Evolutionary conservation across 2,888 invertebrate genomes (phyloP).

Genomic region (Watsonalla cultraria): DNA sequence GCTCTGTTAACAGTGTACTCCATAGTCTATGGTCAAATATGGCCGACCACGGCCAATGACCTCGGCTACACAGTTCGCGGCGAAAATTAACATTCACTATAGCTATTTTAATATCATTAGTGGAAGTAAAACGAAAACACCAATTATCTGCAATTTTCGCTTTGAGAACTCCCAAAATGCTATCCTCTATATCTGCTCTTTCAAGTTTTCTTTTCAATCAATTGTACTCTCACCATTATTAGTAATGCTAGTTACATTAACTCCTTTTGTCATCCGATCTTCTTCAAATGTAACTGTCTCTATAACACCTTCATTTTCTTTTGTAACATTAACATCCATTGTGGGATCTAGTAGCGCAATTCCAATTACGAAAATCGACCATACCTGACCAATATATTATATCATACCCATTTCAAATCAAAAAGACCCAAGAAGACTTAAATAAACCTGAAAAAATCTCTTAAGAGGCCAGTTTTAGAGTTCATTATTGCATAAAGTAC

Average conservation of each 20-base stretch:
- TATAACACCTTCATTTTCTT: conserved; percentile 1
- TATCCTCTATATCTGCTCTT: not conserved
- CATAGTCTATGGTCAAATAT: conserved; percentile 57
- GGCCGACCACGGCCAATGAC: conserved; percentile 49
- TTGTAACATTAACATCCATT: conserved; percentile 12
- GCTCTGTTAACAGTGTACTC: conserved; percentile 56
- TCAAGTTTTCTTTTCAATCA: not conserved
- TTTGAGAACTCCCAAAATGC: not conserved
- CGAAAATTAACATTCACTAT: conserved; percentile 54
- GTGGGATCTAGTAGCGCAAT: conserved; percentile 9
- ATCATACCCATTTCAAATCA: conserved; percentile 29
- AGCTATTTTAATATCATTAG: conserved; percentile 42
- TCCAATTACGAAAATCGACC: conserved; percentile 35
- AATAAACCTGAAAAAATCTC: conserved; percentile 21
- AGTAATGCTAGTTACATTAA: not conserved
- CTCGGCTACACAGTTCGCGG: conserved; percentile 37
- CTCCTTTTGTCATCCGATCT: not conserved
- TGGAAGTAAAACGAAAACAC: conserved; percentile 19
- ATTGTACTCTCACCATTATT: not conserved
- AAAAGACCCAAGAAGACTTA: conserved; percentile 26
- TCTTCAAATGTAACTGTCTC: not conserved
- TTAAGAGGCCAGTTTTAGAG: conserved; percentile 4
- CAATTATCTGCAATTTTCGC: conserved; percentile 8
- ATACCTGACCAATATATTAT: conserved; percentile 33
- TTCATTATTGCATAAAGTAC: not conserved